Evolutionary conservation across 2,888 invertebrate genomes (phyloP).

Genomic region (Calameuta idolon): DNA sequence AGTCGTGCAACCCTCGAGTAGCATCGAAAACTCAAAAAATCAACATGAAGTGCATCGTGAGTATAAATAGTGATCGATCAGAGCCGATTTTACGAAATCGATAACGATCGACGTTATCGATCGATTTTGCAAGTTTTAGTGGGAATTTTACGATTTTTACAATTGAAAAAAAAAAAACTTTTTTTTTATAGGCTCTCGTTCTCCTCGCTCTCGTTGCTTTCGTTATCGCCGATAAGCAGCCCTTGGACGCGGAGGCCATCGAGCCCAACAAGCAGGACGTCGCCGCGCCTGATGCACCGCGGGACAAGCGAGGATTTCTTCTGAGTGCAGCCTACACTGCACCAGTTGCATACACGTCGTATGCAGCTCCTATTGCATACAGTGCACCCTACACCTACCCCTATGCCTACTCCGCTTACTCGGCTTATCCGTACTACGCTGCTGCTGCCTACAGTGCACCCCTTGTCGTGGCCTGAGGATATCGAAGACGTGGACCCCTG

Average conservation of each 20-base stretch:
- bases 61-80: neutral
- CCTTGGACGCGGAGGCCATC: constrained; percentile 50
- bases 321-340: constrained; percentile 53
- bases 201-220: constrained; percentile 47
- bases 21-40: constrained; percentile 33
- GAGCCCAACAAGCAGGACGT: constrained; percentile 44
- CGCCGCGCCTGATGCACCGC: constrained; percentile 30
- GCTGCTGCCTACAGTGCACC: constrained; percentile 49
- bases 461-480: constrained; percentile 30
- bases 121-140: neutral
- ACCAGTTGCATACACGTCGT: constrained; percentile 53
- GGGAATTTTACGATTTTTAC: neutral
- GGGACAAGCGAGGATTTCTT: constrained; percentile 53
- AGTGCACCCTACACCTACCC: constrained; percentile 43
- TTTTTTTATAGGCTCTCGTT: constrained; percentile 41
- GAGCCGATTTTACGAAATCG: neutral
- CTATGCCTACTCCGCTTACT: constrained; percentile 47
- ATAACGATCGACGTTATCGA: neutral
- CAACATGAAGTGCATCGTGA: constrained; percentile 58
- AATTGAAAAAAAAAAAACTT: neutral
- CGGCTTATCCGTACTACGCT: constrained; percentile 51
- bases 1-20: constrained; percentile 32
- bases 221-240: constrained; percentile 49
- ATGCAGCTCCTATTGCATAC: constrained; percentile 30
- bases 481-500: neutral